Evolutionary conservation across 2,888 invertebrate genomes (phyloP).

Genomic region (Mythimna impura): DNA sequence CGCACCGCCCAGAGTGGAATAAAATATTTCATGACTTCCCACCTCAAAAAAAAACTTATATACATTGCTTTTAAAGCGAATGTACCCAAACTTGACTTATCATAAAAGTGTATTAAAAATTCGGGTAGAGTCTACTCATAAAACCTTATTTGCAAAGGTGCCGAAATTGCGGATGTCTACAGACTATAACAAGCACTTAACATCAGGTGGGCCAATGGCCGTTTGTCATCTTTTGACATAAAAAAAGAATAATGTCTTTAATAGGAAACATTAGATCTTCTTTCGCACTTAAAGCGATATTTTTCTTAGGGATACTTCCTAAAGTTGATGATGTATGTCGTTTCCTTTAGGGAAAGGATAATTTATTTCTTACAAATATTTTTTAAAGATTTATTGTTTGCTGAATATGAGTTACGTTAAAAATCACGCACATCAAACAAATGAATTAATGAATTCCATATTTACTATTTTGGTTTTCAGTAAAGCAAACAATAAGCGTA

Average conservation of each 20-base stretch:
- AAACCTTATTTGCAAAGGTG: constrained; percentile 56
- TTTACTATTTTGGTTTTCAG: too few species aligned
- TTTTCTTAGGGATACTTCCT: constrained; percentile 42
- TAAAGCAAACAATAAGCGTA: too few species aligned
- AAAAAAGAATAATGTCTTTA: constrained; percentile 67
- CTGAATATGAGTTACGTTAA: background rate
- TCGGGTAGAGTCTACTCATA: constrained; percentile 18
- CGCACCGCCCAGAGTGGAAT: too few species aligned
- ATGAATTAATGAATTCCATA: too few species aligned
- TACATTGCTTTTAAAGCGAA: constrained; percentile 1
- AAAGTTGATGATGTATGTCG: constrained; percentile 56
- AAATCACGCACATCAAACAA: too few species aligned
- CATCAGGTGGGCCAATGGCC: constrained; percentile 60
- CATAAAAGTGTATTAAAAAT: constrained; percentile 19
- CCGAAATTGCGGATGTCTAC: constrained; percentile 57
- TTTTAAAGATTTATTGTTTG: constrained; percentile 17
- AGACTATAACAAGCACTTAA: constrained; percentile 56
- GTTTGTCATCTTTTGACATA: constrained; percentile 65
- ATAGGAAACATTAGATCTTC: constrained; percentile 66
- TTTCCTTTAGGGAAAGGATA: constrained; percentile 28
- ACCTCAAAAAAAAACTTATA: too few species aligned
- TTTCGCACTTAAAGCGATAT: constrained; percentile 60
- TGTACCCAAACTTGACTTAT: background rate
- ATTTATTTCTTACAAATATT: constrained; percentile 43
- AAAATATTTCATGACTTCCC: too few species aligned